Conservation (phyloP, 2,888 invertebrate genomes). For the Autographa pulchrina region DNA sequence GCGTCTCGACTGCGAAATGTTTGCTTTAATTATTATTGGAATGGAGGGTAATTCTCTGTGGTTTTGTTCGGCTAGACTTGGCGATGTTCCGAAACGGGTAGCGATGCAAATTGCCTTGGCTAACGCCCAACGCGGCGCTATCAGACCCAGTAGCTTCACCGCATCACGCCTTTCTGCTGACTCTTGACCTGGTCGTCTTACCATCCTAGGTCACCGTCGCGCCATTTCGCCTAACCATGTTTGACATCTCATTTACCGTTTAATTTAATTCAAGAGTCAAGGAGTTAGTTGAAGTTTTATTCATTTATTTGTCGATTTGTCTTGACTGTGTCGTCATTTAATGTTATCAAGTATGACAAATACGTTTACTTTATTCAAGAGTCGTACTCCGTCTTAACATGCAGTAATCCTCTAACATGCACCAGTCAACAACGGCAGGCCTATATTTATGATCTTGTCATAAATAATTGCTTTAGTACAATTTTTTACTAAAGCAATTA, state of each 20-base stretch:
- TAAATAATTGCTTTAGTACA: too few species aligned
- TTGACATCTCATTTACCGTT: background rate
- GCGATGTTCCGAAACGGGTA: conserved; percentile 89
- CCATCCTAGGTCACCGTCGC: conserved; percentile 26
- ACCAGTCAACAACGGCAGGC: too few species aligned
- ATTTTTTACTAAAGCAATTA: too few species aligned
- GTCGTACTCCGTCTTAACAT: too few species aligned
- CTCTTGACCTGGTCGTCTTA: conserved; percentile 70
- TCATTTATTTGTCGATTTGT: background rate
- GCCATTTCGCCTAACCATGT: background rate
- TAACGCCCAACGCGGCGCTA: conserved; percentile 88
- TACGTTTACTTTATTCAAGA: too few species aligned
- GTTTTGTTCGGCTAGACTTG: conserved; percentile 90
- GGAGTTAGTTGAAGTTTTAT: background rate
- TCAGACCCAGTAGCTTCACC: conserved; percentile 75
- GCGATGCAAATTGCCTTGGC: conserved; percentile 90
- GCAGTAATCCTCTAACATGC: too few species aligned
- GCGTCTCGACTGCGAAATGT: conserved; percentile 87
- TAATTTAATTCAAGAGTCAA: background rate
- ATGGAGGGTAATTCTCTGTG: conserved; percentile 89
- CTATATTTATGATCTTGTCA: too few species aligned
- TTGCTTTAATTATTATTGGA: conserved; percentile 90
- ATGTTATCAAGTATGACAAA: too few species aligned
- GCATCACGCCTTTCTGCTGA: conserved; percentile 76
- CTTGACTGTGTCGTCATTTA: background rate